Percentiles rank a stretch among this genome's conserved stretches.
Evolutionary conservation across 2,797 vertebrate species (phyloP).

Genomic region (Odontamblyopus lacepedii): DNA sequence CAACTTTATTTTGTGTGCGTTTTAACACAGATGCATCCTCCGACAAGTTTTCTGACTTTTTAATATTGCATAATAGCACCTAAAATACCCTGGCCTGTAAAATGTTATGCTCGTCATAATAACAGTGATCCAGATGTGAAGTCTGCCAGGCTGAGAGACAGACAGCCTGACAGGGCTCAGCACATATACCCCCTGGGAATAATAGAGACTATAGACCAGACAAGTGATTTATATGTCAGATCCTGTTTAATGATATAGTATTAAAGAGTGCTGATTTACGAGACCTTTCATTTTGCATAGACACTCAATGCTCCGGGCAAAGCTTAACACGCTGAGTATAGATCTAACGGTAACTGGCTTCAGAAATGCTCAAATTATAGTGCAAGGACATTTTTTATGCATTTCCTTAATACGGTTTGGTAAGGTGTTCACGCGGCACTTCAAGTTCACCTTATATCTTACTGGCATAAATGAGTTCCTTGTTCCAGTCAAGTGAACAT

Average conservation of each 20-base stretch:
- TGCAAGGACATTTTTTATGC: slow-evolving; percentile 15
- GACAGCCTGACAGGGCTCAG: slow-evolving; percentile 54
- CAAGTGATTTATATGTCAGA: slow-evolving; percentile 60
- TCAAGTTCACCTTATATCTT: slow-evolving; percentile 21
- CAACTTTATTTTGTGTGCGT: slow-evolving; percentile 19
- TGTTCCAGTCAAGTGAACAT: slow-evolving; percentile 20
- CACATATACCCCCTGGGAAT: slow-evolving; percentile 51
- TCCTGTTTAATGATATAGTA: slow-evolving; percentile 63
- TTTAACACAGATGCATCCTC: slow-evolving; percentile 9
- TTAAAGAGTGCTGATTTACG: slow-evolving; percentile 65
- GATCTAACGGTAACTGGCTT: slow-evolving; percentile 25
- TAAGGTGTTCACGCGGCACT: slow-evolving; percentile 14
- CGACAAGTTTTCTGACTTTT: slow-evolving; percentile 30
- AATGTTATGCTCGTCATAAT: slow-evolving; percentile 57
- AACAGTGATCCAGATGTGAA: slow-evolving; percentile 63
- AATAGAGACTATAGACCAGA: slow-evolving; percentile 40
- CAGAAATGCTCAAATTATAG: slow-evolving; percentile 14
- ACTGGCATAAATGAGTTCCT: slow-evolving; percentile 15
- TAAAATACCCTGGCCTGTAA: slow-evolving; percentile 38
- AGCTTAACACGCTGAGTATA: slow-evolving; percentile 39
- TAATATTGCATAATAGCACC: slow-evolving; percentile 32
- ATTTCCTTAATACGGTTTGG: slow-evolving; percentile 18
- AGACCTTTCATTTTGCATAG: slow-evolving; percentile 49
- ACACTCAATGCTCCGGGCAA: slow-evolving; percentile 34
- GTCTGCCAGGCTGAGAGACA: slow-evolving; percentile 52